Percentiles rank a stretch among this genome's conserved stretches.
Conservation (phyloP, 2,888 invertebrate genomes). For the Drosophila falleni region DNA sequence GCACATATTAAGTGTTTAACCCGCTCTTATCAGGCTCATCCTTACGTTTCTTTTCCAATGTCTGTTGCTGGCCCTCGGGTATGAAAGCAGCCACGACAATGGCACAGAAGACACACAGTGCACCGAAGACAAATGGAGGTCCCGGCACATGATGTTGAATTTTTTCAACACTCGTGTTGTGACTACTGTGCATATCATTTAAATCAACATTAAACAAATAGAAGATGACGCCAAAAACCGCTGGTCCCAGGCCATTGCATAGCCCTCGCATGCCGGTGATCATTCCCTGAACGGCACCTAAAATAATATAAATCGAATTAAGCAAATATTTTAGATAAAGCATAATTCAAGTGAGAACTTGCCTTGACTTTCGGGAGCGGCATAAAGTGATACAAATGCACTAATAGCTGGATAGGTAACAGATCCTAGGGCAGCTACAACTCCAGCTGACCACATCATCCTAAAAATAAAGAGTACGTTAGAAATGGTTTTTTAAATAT, state of each 20-base stretch:
- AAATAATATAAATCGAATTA: background rate
- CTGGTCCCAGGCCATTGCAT: constrained; percentile 99
- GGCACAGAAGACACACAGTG: constrained; percentile 97
- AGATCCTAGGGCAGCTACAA: constrained; percentile 97
- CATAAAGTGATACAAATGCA: constrained; percentile 98
- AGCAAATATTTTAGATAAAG: background rate
- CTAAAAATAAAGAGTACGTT: constrained; percentile 83
- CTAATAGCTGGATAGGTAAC: constrained; percentile 99
- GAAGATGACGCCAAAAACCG: constrained; percentile 99
- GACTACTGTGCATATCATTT: constrained; percentile 86
- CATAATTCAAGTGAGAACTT: constrained; percentile 19
- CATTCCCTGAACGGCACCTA: constrained; percentile 96
- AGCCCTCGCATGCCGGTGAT: constrained; percentile 99
- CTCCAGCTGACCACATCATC: constrained; percentile 99
- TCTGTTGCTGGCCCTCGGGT: constrained; percentile 88
- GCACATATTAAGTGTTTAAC: constrained; percentile 14
- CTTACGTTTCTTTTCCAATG: constrained; percentile 88
- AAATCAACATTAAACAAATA: constrained; percentile 99
- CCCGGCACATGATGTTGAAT: constrained; percentile 94
- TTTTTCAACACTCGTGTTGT: constrained; percentile 83
- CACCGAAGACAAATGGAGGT: constrained; percentile 99
- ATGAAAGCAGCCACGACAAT: constrained; percentile 96
- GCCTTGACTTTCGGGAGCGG: constrained; percentile 98
- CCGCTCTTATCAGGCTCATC: constrained; percentile 28
- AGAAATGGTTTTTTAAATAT: background rate